Evolutionary conservation across 1,140 invertebrate species (phyloP), one percentile per base, ranked within the genome.

Genomic region (Trichonephila clavata): DNA sequence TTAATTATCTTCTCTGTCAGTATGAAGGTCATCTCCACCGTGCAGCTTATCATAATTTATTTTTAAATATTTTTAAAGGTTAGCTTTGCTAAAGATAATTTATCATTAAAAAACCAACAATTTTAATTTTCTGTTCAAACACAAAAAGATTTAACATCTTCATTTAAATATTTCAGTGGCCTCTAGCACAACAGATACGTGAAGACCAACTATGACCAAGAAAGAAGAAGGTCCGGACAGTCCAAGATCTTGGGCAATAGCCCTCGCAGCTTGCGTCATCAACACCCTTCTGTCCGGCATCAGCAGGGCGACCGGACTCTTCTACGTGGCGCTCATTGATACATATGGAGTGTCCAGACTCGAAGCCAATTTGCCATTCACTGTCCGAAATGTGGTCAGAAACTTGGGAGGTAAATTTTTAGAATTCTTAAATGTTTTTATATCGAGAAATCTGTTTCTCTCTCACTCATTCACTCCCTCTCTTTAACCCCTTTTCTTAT

Each of bases 291-390:
- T 94, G 20, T 90, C 87, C 10, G 87, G 87, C 10, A 90, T 94
- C 87, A 86, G 87, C 18, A 65, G 93, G 43, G 32, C 93, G 10
- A 90, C 93, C 21, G 93, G 93, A 68, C 27, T 94, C 5, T 90
- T 94, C 21, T 94, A 94, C 27, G 81, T 90, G 18, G 84, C 93
- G 7, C 61, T 94, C 43, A 94, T 94, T 16, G 81, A 87, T 0
- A 86, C 81, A 3, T 94, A 90, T 27, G 93, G 88, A 1, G 81
- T 94, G 8, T 63, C 87, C 20, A 94, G 93, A 32, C 57, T 90
- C 4, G 80, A 94, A 57, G 93, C 93, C 14, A 90, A 84, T 65
- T 32, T 90, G 20, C 93, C 93, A 13, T 94, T 94, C 21, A 90
- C 88, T 21, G 60, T 94, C 10, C 84, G 93, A 20, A 84, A 94